Evolutionary conservation across 2,797 vertebrate species (phyloP).

Genomic region (Acestrorhynchus altus): DNA sequence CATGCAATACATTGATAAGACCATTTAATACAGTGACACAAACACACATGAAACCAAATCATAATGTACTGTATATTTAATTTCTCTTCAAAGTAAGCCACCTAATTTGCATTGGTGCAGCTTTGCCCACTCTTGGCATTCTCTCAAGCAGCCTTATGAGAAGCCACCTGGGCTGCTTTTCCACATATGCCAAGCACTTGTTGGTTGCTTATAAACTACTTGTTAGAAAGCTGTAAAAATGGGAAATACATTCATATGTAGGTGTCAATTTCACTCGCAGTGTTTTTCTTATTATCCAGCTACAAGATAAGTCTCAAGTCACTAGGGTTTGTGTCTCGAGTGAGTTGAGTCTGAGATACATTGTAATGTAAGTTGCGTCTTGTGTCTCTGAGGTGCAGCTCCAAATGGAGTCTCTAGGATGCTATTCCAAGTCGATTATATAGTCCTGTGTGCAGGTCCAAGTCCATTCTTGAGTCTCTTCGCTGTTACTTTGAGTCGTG

Average conservation of each 20-base stretch:
- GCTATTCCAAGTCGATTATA: no score
- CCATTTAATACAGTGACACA: no score
- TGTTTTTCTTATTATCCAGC: not conserved
- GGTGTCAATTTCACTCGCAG: not conserved
- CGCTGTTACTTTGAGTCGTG: no score
- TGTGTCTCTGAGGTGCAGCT: no score
- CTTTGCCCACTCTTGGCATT: not conserved
- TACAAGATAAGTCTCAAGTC: no score
- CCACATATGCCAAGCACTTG: not conserved
- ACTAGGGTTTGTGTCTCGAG: no score
- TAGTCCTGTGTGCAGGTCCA: no score
- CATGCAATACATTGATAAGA: no score
- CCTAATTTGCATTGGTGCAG: not conserved
- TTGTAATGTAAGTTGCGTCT: no score
- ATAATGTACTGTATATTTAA: not conserved
- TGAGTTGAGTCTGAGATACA: no score
- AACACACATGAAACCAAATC: not conserved
- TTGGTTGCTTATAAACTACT: not conserved
- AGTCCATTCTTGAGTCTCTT: no score
- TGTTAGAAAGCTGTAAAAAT: not conserved
- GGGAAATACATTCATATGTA: not conserved
- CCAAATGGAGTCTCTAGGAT: no score
- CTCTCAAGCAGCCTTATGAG: not conserved
- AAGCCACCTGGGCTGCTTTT: constrained; percentile 3
- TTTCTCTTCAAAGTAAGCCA: not conserved